phyloP scores from a whole-genome alignment of 2,888 invertebrate species.

The Odontocerum albicorne region DNA sequence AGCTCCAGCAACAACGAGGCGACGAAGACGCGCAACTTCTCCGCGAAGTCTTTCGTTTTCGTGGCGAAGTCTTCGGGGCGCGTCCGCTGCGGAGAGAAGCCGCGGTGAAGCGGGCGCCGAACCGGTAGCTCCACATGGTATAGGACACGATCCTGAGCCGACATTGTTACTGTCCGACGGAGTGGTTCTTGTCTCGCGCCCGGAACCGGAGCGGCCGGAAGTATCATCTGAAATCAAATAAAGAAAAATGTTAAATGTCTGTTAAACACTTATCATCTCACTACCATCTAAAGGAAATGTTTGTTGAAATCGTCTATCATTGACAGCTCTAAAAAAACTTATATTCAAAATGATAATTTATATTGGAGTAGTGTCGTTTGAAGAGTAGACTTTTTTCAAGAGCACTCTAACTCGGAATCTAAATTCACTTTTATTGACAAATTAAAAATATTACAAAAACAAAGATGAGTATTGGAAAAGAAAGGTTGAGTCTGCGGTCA shows the following conservation, averaged over 20 bases:
- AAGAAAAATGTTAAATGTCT: not conserved
- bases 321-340: no score
- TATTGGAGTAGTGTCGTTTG: no score
- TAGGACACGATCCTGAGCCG: constrained; percentile 40
- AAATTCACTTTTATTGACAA: no score
- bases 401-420: no score
- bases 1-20: constrained; percentile 66
- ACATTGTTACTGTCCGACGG: constrained; percentile 8
- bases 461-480: no score
- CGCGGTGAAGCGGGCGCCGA: constrained; percentile 55
- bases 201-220: constrained; percentile 35
- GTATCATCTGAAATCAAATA: constrained; percentile 30
- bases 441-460: no score
- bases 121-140: constrained; percentile 17
- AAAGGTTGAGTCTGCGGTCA: no score
- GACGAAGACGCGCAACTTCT: constrained; percentile 64
- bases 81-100: constrained; percentile 58
- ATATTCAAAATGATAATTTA: no score
- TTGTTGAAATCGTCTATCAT: no score
- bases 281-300: not conserved
- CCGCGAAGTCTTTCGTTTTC: constrained; percentile 75
- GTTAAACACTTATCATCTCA: not conserved
- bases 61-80: constrained; percentile 64
- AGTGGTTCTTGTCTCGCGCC: constrained; percentile 25
- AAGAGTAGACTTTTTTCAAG: no score